Conservation (phyloP, 2,888 invertebrate species). For the Zygaena filipendulae region DNA sequence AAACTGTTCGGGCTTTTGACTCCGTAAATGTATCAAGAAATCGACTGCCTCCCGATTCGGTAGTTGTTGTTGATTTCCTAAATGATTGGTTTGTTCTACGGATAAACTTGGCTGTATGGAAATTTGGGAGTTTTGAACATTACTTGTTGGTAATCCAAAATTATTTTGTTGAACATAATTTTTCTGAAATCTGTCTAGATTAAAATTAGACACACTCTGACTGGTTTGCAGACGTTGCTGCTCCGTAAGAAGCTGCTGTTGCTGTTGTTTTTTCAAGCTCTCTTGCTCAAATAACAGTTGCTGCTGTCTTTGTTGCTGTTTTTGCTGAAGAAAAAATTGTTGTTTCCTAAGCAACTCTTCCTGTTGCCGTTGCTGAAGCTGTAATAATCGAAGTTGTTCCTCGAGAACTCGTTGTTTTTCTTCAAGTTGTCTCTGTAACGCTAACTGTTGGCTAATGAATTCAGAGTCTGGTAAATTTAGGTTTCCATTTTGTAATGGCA, state of each 20-base stretch:
- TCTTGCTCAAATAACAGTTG: slow-evolving; percentile 30
- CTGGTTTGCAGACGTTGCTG: slow-evolving; percentile 39
- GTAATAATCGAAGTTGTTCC: slow-evolving; percentile 74
- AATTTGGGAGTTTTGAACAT: slow-evolving; percentile 43
- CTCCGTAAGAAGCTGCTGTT: slow-evolving; percentile 35
- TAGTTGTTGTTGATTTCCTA: slow-evolving; percentile 62
- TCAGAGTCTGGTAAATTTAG: slow-evolving; percentile 22
- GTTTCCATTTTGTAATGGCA: slow-evolving; percentile 20
- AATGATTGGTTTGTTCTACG: slow-evolving; percentile 33
- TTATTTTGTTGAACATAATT: slow-evolving; percentile 30
- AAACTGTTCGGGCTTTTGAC: slow-evolving; percentile 51
- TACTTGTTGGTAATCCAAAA: slow-evolving; percentile 28
- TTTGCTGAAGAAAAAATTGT: slow-evolving; percentile 65
- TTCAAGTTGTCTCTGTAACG: slow-evolving; percentile 62
- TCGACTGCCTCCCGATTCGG: slow-evolving; percentile 69
- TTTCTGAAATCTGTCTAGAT: slow-evolving; percentile 29
- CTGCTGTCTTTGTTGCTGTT: slow-evolving; percentile 48
- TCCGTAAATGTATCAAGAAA: slow-evolving; percentile 55
- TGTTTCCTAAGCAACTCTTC: slow-evolving; percentile 75
- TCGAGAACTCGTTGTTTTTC: slow-evolving; percentile 76
- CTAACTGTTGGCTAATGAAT: slow-evolving; percentile 43
- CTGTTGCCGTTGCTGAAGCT: slow-evolving; percentile 76
- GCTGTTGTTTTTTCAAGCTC: slow-evolving; percentile 24
- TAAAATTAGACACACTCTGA: slow-evolving; percentile 39
- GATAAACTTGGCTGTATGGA: slow-evolving; percentile 62